Evolutionary conservation across 2,888 invertebrate genomes (phyloP).

Genomic region (Sthenelais limicola): DNA sequence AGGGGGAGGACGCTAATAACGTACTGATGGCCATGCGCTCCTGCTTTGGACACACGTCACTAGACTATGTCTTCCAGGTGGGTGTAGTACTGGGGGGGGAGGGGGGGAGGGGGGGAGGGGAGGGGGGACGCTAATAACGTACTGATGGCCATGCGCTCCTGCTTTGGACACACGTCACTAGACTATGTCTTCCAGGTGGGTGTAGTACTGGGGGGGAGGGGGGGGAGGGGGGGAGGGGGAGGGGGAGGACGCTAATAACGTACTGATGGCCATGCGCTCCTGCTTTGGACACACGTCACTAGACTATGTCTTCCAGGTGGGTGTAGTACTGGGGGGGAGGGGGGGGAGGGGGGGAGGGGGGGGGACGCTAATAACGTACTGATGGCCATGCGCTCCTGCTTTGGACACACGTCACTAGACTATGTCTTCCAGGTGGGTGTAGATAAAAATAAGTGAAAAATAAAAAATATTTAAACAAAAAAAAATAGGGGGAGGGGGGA

Average conservation of each 20-base stretch:
- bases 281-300: conserved; percentile 96
- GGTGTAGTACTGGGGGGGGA: too few species aligned
- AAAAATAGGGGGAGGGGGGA: too few species aligned
- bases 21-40: conserved; percentile 91
- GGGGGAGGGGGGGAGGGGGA: too few species aligned
- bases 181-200: conserved; percentile 89
- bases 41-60: conserved; percentile 93
- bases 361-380: conserved; percentile 91
- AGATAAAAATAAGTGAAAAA: too few species aligned
- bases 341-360: too few species aligned
- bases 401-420: conserved; percentile 94
- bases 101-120: too few species aligned
- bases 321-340: too few species aligned
- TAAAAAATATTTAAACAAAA: too few species aligned
- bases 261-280: conserved; percentile 90
- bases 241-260: conserved; percentile 89
- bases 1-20: conserved; percentile 91
- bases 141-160: conserved; percentile 90
- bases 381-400: conserved; percentile 92
- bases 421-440: conserved; percentile 87
- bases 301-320: conserved; percentile 89
- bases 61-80: conserved; percentile 92
- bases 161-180: conserved; percentile 94
- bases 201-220: too few species aligned
- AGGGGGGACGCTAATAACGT: conserved; percentile 91